Conservation (phyloP, 2,888 invertebrate genomes). For the Carpatolechia fugitivella region DNA sequence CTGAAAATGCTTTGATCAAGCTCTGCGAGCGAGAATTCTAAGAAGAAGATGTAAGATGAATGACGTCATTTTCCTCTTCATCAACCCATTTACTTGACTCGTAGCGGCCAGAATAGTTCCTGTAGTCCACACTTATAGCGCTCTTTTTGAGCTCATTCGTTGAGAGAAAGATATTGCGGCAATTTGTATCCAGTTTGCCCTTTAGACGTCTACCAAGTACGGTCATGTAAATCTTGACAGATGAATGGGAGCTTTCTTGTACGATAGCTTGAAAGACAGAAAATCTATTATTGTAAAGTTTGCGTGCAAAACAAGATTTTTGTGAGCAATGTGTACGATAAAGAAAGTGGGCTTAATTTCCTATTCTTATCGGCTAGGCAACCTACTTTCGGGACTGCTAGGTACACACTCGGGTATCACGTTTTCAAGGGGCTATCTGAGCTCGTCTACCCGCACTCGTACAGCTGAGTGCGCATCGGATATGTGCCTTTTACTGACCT, state of each 20-base stretch:
- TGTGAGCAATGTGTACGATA: too few species aligned
- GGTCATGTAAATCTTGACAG: background rate
- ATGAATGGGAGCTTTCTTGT: background rate
- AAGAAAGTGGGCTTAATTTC: slow-evolving; percentile 6
- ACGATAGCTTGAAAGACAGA: background rate
- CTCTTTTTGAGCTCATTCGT: slow-evolving; percentile 15
- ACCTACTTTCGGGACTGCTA: slow-evolving; percentile 16
- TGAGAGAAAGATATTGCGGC: slow-evolving; percentile 8
- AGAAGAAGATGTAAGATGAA: slow-evolving; percentile 71
- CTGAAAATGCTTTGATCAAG: too few species aligned
- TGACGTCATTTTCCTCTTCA: slow-evolving; percentile 71
- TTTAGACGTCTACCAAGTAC: background rate
- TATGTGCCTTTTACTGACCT: slow-evolving; percentile 54
- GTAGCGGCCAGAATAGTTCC: slow-evolving; percentile 56
- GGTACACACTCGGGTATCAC: slow-evolving; percentile 34
- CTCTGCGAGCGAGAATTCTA: slow-evolving; percentile 50
- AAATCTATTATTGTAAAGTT: background rate
- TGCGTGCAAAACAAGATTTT: background rate
- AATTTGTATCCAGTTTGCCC: slow-evolving; percentile 6
- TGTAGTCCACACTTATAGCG: slow-evolving; percentile 37
- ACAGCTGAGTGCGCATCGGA: slow-evolving; percentile 42
- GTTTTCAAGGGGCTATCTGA: slow-evolving; percentile 39
- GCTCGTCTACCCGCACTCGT: slow-evolving; percentile 13
- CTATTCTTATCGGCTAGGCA: slow-evolving; percentile 6
- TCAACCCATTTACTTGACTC: slow-evolving; percentile 67